phyloP scores from a whole-genome alignment of 1,140 invertebrate genomes.

The Drosophila subpulchrella region DNA sequence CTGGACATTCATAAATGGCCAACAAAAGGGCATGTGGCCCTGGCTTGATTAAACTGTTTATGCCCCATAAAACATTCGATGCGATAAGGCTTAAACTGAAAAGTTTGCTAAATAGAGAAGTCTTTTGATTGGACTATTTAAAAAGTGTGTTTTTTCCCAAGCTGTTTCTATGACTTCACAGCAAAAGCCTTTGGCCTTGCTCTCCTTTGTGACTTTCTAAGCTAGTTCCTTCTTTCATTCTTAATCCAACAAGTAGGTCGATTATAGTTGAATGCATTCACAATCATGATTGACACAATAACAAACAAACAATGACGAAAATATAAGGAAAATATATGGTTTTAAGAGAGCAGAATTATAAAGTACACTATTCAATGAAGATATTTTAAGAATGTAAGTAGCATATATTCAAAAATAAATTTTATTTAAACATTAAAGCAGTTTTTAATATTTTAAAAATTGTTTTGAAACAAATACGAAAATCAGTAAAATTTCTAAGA shows the following conservation, averaged over 20 bases:
- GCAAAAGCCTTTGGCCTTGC: slow-evolving; percentile 21
- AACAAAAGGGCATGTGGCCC: slow-evolving; percentile 22
- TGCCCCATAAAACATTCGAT: slow-evolving; percentile 33
- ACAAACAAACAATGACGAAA: background rate
- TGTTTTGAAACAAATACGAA: background rate
- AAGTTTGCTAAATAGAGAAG: slow-evolving; percentile 22
- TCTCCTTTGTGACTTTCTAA: slow-evolving; percentile 12
- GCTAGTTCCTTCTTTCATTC: slow-evolving; percentile 10
- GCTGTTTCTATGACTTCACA: slow-evolving; percentile 12
- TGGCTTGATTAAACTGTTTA: slow-evolving; percentile 45
- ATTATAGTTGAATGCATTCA: slow-evolving; percentile 30
- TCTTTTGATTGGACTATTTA: slow-evolving; percentile 30
- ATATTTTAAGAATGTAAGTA: too few species aligned
- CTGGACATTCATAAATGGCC: slow-evolving; percentile 37
- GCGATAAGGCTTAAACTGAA: slow-evolving; percentile 31
- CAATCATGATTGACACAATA: slow-evolving; percentile 59
- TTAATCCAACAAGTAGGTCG: slow-evolving; percentile 47
- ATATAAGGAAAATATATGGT: background rate
- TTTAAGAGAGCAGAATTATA: background rate
- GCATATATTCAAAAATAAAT: too few species aligned
- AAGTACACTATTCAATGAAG: background rate
- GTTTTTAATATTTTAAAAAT: too few species aligned
- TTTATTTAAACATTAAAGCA: too few species aligned
- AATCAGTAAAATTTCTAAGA: background rate
- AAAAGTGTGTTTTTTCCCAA: slow-evolving; percentile 18